Percentiles rank a stretch among this genome's conserved stretches.
Evolutionary conservation across 1,140 invertebrate genomes (phyloP).

Genomic region (Drosophila novamexicana): DNA sequence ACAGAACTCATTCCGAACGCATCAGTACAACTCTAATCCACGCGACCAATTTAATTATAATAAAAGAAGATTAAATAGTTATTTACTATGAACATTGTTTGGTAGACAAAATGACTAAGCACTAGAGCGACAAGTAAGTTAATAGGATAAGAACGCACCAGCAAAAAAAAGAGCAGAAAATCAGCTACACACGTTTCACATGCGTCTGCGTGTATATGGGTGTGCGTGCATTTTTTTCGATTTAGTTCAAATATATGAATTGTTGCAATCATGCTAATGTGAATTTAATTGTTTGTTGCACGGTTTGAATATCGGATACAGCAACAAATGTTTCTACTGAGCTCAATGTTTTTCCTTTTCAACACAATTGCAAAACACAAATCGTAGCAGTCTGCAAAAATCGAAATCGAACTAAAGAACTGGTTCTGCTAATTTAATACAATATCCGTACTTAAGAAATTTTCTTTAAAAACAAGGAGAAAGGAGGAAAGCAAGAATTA

Average conservation of each 20-base stretch:
- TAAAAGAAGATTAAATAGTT: conserved; percentile 1
- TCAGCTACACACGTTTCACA: conserved; percentile 10
- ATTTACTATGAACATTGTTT: conserved; percentile 5
- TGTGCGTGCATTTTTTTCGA: conserved; percentile 16
- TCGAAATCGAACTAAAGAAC: conserved; percentile 25
- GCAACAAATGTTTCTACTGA: neutral
- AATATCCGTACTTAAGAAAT: conserved; percentile 20
- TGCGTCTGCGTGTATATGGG: conserved; percentile 18
- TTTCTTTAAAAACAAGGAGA: conserved; percentile 40
- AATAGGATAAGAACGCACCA: no score
- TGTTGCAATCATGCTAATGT: conserved; percentile 9
- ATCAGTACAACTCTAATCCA: conserved; percentile 21
- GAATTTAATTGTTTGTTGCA: neutral
- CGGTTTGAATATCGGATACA: neutral
- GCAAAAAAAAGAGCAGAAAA: neutral
- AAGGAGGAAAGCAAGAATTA: conserved; percentile 12
- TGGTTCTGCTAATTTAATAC: conserved; percentile 9
- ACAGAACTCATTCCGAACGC: conserved; percentile 9
- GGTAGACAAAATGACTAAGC: conserved; percentile 15
- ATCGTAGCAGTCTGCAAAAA: conserved; percentile 16
- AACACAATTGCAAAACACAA: conserved; percentile 13
- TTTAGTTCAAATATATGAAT: conserved; percentile 4
- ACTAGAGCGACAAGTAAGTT: conserved; percentile 25
- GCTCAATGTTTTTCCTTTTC: neutral
- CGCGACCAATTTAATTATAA: conserved; percentile 20